These are phyloP conservation scores for Nephrotoma appendiculata DNA, from an alignment of 2,888 invertebrate species.

Conservation along the genomic window DNA sequence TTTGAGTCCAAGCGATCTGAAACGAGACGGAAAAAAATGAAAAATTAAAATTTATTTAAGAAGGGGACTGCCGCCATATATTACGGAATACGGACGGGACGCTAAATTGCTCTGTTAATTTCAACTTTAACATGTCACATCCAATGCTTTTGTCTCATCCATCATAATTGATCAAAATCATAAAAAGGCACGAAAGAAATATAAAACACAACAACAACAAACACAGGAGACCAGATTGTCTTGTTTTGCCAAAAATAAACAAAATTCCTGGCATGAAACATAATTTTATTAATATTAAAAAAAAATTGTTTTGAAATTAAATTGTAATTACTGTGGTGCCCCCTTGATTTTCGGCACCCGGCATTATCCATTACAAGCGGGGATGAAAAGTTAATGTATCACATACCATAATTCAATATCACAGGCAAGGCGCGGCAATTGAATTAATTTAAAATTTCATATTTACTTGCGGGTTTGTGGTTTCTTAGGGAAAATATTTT, in stretches of 20 bases:
- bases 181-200: neutral
- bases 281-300: neutral
- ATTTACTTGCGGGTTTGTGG: neutral
- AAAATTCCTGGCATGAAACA: neutral
- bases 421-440: neutral
- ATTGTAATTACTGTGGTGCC: neutral
- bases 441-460: neutral
- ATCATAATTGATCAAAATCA: neutral
- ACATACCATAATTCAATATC: neutral
- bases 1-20: slow-evolving; percentile 28
- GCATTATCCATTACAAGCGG: neutral
- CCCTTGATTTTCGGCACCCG: neutral
- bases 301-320: neutral
- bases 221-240: neutral
- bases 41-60: neutral
- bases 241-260: neutral
- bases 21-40: slow-evolving; percentile 11
- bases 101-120: neutral
- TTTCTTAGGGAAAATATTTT: neutral
- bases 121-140: neutral
- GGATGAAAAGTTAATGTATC: neutral
- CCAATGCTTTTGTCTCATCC: neutral
- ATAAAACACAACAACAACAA: neutral
- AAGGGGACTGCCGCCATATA: neutral
- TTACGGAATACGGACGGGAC: neutral